Evolutionary conservation across 2,888 invertebrate genomes (phyloP).

Genomic region (Drosophila lacicola): DNA sequence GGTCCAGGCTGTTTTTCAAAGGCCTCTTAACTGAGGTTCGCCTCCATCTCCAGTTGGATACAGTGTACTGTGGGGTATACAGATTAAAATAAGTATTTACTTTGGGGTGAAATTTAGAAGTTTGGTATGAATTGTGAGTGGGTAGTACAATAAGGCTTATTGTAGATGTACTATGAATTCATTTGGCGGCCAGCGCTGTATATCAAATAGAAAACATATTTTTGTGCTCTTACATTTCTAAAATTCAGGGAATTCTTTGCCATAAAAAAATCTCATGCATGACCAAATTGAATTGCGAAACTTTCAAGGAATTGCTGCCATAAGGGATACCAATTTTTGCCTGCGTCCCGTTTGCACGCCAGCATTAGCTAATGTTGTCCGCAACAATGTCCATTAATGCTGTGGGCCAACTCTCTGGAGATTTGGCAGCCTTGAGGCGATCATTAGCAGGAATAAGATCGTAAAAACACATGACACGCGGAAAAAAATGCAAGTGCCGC

Average conservation of each 20-base stretch:
- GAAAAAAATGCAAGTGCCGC: slow-evolving; percentile 68
- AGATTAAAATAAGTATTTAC: too few species aligned
- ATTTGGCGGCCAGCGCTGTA: too few species aligned
- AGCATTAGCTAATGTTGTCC: slow-evolving; percentile 54
- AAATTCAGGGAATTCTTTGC: slow-evolving; percentile 6
- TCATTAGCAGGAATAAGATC: slow-evolving; percentile 78
- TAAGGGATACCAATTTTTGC: slow-evolving; percentile 11
- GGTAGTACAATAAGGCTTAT: too few species aligned
- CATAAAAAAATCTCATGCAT: not conserved
- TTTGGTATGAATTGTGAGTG: too few species aligned
- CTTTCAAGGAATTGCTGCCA: slow-evolving; percentile 36
- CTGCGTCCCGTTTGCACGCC: slow-evolving; percentile 17
- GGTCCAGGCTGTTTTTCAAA: too few species aligned
- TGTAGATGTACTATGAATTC: too few species aligned
- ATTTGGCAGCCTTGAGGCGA: slow-evolving; percentile 54
- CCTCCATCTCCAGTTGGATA: too few species aligned
- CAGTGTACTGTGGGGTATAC: too few species aligned
- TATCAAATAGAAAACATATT: not conserved
- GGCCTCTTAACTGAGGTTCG: too few species aligned
- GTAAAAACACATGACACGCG: slow-evolving; percentile 76
- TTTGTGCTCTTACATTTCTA: not conserved
- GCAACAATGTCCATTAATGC: slow-evolving; percentile 41
- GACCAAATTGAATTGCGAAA: slow-evolving; percentile 44
- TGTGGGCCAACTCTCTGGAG: slow-evolving; percentile 13
- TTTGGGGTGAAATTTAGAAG: too few species aligned